Conservation (phyloP, 2,797 vertebrate genomes). For the Chaetodon trifasciatus region DNA sequence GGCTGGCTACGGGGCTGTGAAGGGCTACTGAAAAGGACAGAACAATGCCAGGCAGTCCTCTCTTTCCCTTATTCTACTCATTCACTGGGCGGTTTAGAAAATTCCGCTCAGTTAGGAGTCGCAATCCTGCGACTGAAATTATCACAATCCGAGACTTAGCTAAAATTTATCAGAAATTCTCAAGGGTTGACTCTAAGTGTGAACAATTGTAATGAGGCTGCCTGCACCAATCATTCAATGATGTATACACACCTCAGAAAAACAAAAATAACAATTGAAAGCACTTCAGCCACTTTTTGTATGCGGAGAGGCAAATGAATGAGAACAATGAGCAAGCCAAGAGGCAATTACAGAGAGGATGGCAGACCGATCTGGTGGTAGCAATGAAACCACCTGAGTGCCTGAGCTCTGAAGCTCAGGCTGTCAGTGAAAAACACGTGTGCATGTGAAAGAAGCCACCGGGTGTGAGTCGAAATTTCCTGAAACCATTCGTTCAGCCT, state of each 20-base stretch:
- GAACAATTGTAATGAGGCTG: slow-evolving; percentile 58
- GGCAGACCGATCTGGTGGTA: slow-evolving; percentile 58
- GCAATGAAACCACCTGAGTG: slow-evolving; percentile 54
- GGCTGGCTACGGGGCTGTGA: slow-evolving; percentile 50
- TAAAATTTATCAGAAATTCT: slow-evolving; percentile 62
- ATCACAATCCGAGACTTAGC: slow-evolving; percentile 58
- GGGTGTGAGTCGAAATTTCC: slow-evolving; percentile 5
- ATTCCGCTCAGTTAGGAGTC: slow-evolving; percentile 33
- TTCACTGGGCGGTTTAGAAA: slow-evolving; percentile 48
- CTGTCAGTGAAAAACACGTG: slow-evolving; percentile 37
- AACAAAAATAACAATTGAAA: slow-evolving; percentile 64
- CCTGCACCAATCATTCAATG: slow-evolving; percentile 57
- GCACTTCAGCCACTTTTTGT: slow-evolving; percentile 59
- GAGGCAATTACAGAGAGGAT: slow-evolving; percentile 71
- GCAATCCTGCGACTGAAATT: slow-evolving; percentile 48
- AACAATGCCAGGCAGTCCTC: slow-evolving; percentile 53
- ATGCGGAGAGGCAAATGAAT: slow-evolving; percentile 63
- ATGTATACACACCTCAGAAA: slow-evolving; percentile 61
- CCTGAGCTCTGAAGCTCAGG: slow-evolving; percentile 30
- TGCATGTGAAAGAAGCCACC: slow-evolving; percentile 19
- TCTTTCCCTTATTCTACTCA: slow-evolving; percentile 28
- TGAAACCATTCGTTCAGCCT: slow-evolving; percentile 1
- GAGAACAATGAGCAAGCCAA: slow-evolving; percentile 67
- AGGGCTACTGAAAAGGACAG: slow-evolving; percentile 47
- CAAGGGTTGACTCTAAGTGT: slow-evolving; percentile 50